Evolutionary conservation across 2,888 invertebrate genomes (phyloP), one percentile per base, ranked within the genome.

Genomic region (Julus scandinavius): DNA sequence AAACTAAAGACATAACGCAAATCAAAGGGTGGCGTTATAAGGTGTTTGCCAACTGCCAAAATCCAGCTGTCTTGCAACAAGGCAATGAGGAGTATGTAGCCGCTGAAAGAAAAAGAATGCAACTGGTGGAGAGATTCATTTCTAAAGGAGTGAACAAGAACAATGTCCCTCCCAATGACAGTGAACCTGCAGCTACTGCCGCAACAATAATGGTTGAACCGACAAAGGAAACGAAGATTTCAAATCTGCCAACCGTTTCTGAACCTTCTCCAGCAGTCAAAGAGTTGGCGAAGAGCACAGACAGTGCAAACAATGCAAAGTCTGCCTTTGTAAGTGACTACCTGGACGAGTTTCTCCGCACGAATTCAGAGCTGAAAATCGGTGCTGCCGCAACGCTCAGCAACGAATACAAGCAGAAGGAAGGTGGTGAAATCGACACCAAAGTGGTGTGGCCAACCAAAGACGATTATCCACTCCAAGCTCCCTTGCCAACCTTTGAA

Each of bases 1-100:
- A 92, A 91, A 92, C 92, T 3, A 91, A 91, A 15, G 92, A 92
- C 90, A 91, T 92, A 41, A 92, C 91, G 20, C 92, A 92, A 90
- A 92, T 92, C 87, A 92, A 92, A 90, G 92, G 92, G 0, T 89
- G 89, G 89, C 38, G 89, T n/a, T 80, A 89, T 41, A 89, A 89
- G 86, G 49, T 87, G 7, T 89, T 89, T 86, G 88, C 41, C 5
- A 63, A 63, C 63, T n/a, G 63, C 20, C 20, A 63, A 1, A 63
- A 63, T 4, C 29, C 29, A 11, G 1, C 29, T 1, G 7, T 29
- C 29, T n/a, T 11, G 11, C 29, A 13, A 45, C 45, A 5, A 2
- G n/a, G 11, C 7, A 29, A 29, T 9, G 9, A 72, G 2, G 72
- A 72, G 3, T 29, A 72, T 11, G 72, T 2, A 3, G 29, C 13